Percentiles rank a stretch among this genome's conserved stretches.
phyloP scores from a whole-genome alignment of 2,888 invertebrate species.

The Drosophila helvetica region DNA sequence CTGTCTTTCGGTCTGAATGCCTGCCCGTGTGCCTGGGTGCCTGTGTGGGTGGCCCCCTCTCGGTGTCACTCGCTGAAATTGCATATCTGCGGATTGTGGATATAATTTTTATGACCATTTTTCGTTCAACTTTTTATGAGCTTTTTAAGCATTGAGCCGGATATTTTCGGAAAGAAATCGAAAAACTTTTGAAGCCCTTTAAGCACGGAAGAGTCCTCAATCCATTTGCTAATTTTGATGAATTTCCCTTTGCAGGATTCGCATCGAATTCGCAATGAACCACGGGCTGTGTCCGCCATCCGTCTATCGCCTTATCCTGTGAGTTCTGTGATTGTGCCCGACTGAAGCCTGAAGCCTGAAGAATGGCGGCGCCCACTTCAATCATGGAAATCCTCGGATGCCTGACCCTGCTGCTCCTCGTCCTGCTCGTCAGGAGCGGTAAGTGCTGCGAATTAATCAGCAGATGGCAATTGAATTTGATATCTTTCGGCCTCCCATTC shows the following conservation, averaged over 20 bases:
- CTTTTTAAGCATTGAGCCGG: slow-evolving; percentile 15
- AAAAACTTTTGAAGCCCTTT: slow-evolving; percentile 24
- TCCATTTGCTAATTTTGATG: slow-evolving; percentile 39
- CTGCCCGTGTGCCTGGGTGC: neutral
- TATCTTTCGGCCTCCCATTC: neutral
- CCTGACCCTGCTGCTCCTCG: slow-evolving; percentile 60
- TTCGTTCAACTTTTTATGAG: slow-evolving; percentile 30
- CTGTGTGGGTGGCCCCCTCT: neutral
- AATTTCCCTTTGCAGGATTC: slow-evolving; percentile 12
- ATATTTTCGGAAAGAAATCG: slow-evolving; percentile 33
- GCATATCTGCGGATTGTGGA: slow-evolving; percentile 40
- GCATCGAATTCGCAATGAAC: slow-evolving; percentile 11
- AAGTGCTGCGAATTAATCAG: slow-evolving; percentile 24
- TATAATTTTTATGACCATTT: slow-evolving; percentile 41
- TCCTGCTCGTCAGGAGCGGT: slow-evolving; percentile 64
- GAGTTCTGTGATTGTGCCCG: slow-evolving; percentile 13
- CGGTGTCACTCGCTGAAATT: slow-evolving; percentile 32
- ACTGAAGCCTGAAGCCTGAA: slow-evolving; percentile 22
- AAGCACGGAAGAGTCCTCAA: slow-evolving; percentile 15
- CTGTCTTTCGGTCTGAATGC: slow-evolving; percentile 18
- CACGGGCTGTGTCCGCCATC: slow-evolving; percentile 22
- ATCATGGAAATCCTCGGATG: slow-evolving; percentile 62
- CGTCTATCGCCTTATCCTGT: slow-evolving; percentile 28
- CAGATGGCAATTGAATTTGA: neutral
- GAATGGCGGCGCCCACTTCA: slow-evolving; percentile 56